phyloP scores from a whole-genome alignment of 2,888 invertebrate genomes.

The Machimus atricapillus region DNA sequence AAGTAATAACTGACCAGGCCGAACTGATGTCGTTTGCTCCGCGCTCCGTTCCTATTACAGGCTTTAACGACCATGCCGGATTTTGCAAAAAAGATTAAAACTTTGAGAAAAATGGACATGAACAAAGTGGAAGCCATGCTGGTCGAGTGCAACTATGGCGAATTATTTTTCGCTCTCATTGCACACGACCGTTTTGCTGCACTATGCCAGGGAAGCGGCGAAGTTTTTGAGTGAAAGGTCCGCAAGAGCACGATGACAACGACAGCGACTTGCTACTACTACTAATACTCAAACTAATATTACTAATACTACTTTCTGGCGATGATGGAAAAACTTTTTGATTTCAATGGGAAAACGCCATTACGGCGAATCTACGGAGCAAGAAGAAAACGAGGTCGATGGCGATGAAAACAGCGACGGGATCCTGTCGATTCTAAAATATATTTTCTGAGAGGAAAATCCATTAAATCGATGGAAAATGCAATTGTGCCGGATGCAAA shows the following conservation, averaged over 20 bases:
- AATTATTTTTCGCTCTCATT: not conserved
- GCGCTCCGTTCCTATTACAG: not conserved
- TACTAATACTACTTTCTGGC: not conserved
- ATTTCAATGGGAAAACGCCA: not conserved
- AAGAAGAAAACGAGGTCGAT: not conserved
- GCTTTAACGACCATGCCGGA: not conserved
- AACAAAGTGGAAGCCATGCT: not conserved
- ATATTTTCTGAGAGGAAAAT: not conserved
- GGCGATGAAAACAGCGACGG: not conserved
- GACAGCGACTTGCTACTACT: not conserved
- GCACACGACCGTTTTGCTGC: not conserved
- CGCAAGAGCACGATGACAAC: not conserved
- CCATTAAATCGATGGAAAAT: not conserved
- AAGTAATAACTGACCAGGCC: slow-evolving; percentile 22
- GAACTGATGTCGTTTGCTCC: not conserved
- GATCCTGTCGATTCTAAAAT: not conserved
- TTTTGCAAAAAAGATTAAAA: slow-evolving; percentile 3
- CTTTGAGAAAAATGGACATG: not conserved
- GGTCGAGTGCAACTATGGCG: not conserved
- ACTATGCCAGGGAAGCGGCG: not conserved
- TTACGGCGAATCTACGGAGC: not conserved
- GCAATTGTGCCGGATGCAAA: not conserved
- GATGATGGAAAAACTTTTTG: slow-evolving; percentile 12
- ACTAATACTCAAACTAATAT: not conserved
- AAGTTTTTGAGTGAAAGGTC: slow-evolving; percentile 13